These are phyloP conservation scores for Stercorarius parasiticus DNA, from an alignment of 2,113 vertebrate genomes.

Conservation along the genomic window DNA sequence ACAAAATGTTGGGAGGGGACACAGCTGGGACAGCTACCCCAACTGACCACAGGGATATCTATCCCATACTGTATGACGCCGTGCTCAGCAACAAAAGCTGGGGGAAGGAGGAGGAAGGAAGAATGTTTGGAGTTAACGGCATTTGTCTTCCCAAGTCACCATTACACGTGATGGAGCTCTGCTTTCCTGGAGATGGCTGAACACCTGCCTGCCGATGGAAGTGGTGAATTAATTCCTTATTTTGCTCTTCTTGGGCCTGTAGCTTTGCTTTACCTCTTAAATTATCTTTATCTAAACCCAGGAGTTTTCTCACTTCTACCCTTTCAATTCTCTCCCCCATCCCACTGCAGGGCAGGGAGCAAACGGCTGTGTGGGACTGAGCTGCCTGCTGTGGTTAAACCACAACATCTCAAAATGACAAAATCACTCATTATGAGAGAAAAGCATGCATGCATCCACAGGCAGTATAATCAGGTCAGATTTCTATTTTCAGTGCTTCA, in stretches of 20 bases:
- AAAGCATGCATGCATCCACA: not conserved
- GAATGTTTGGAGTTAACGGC: not conserved
- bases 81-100: not conserved
- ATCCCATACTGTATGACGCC: fast-evolving
- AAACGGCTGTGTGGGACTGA: not conserved
- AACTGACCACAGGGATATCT: not conserved
- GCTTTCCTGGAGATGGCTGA: not conserved
- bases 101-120: not conserved
- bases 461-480: not conserved
- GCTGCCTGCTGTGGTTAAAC: not conserved
- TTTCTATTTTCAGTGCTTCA: not conserved
- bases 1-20: not conserved
- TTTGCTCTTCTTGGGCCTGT: not conserved
- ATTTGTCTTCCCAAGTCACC: not conserved
- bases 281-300: not conserved
- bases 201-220: not conserved
- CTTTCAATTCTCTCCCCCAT: not conserved
- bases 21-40: not conserved
- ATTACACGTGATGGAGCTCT: fast-evolving
- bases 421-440: not conserved
- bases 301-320: not conserved
- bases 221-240: not conserved
- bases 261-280: not conserved
- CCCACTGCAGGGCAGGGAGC: not conserved
- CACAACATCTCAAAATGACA: not conserved